Percentiles rank a stretch among this genome's conserved stretches.
These are phyloP conservation scores for Graphium colonna DNA, from an alignment of 2,888 invertebrate species.

Conservation along the genomic window DNA sequence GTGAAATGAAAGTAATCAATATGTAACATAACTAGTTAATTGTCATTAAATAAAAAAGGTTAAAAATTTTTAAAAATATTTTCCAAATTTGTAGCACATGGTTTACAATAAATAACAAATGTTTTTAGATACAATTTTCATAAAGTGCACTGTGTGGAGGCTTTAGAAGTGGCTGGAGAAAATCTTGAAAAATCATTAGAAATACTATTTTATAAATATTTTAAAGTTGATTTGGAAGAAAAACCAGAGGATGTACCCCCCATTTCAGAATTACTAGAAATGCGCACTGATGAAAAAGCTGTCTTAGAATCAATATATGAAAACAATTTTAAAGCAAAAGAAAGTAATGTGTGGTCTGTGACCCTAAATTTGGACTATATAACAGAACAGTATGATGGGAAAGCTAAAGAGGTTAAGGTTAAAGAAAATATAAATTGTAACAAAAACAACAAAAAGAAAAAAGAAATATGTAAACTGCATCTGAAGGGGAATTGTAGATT, in stretches of 20 bases:
- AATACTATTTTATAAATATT: conserved; percentile 86
- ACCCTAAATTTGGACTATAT: conserved; percentile 84
- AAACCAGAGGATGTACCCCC: conserved; percentile 64
- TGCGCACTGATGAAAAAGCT: conserved; percentile 85
- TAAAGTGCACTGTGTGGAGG: conserved; percentile 86
- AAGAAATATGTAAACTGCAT: conserved; percentile 82
- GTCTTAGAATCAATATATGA: conserved; percentile 90
- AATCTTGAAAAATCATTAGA: conserved; percentile 86
- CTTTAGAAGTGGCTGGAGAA: conserved; percentile 83
- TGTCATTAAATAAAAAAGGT: too few relatives aligned
- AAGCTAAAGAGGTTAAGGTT: conserved; percentile 64
- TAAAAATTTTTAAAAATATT: too few relatives aligned
- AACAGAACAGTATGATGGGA: conserved; percentile 75
- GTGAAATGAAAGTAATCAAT: too few relatives aligned
- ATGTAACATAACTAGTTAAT: too few relatives aligned
- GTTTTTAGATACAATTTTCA: conserved; percentile 86
- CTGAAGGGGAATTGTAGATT: conserved; percentile 85
- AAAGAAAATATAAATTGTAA: conserved; percentile 62
- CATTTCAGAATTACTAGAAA: conserved; percentile 80
- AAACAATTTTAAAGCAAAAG: conserved; percentile 83
- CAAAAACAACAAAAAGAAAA: conserved; percentile 65
- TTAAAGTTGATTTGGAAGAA: conserved; percentile 63
- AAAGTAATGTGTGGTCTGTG: conserved; percentile 86
- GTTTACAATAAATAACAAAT: too few relatives aligned
- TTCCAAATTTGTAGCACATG: too few relatives aligned